Percentiles rank a stretch among this genome's conserved stretches.
These are phyloP conservation scores for Willisornis vidua DNA, from an alignment of 2,113 vertebrate genomes.

Conservation along the genomic window DNA sequence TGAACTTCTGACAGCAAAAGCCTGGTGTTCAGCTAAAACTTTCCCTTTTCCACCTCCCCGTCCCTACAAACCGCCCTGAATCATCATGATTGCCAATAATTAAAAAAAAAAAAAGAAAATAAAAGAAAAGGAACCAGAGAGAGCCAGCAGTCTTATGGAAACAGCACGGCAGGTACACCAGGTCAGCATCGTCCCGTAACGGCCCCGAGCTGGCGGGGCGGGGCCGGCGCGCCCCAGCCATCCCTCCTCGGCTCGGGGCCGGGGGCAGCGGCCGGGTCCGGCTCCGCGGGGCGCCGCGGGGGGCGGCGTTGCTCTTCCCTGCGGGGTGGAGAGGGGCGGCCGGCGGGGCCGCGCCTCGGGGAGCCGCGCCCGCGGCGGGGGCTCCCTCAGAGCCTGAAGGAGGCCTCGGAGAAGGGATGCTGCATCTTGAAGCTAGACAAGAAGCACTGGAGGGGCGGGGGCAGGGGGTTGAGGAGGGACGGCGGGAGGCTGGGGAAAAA, in stretches of 20 bases:
- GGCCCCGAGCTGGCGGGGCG: not conserved
- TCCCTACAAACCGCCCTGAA: not conserved
- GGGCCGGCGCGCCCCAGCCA: not conserved
- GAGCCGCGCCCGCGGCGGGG: too few species aligned
- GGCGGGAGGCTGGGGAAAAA: too few species aligned
- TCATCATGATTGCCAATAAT: not conserved
- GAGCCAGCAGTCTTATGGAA: not conserved
- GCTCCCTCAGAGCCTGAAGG: too few species aligned
- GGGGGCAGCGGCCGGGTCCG: not conserved
- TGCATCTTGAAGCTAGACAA: too few species aligned
- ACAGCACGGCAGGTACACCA: constrained; percentile 25
- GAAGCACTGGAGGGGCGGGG: too few species aligned
- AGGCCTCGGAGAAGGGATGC: too few species aligned
- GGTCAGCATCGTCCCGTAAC: constrained; percentile 5
- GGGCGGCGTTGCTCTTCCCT: too few species aligned
- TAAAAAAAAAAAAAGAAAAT: not conserved
- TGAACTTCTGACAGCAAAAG: not conserved
- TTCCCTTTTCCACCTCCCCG: constrained; percentile 1
- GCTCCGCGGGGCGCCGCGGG: too few species aligned
- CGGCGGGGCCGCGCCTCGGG: too few species aligned
- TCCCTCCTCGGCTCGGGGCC: not conserved
- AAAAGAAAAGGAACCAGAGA: not conserved
- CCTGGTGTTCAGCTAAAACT: not conserved
- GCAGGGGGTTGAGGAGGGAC: too few species aligned
- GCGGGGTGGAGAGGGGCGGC: too few species aligned